Base-by-base conservation (phyloP, 2,113 vertebrate genomes). In the Oreochromis aureus region DNA sequence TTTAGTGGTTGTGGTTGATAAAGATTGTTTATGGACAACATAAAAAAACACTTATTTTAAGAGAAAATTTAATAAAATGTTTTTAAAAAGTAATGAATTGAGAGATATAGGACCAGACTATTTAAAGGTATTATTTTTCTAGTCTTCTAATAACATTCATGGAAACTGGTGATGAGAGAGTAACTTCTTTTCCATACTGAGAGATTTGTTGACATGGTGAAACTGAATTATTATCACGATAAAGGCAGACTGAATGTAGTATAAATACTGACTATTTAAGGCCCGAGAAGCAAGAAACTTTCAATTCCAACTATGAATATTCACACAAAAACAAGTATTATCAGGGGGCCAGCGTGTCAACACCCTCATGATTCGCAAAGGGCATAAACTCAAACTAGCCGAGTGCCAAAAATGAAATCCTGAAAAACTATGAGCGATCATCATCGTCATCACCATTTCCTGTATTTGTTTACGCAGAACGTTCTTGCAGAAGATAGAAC, bases 401-500 rank as follows among this genome's bases (percentile, higher is more conserved):
- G 48, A 46, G 15, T 56, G 59, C 80, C 58, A 61, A 53, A 66
- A 56, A 39, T 61, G 36, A 16, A 55, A 16, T 88, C 86, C 69
- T 88, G 10, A 22, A 88, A 89, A 91, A 58, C 55, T 63, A 80
- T 36, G 39, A 87, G 51, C 76, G 39, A 36, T 87, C 89, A 80
- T 91, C 80, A 85, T 71, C 58, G 44, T 44, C 69, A 84, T 88
- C 88, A 89, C 92, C 85, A 92, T 95, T 96, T 96, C 95, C 96
- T 95, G 95, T 89, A 41, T 71, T 86, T 96, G 92, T 96, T 96
- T 95, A 95, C 53, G 34, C 5, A 55, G 78, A 85, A 24, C 4
- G 51, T 90, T 89, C 87, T 34, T 73, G 53, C 55, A 81, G 81
- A 71, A 55, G 41, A 66, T 22, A 55, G n/a, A 5, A 10, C 86